Evolutionary conservation across 2,797 vertebrate species (phyloP), one percentile per base, ranked within the genome.

Genomic region (Atherinosoma microstoma): DNA sequence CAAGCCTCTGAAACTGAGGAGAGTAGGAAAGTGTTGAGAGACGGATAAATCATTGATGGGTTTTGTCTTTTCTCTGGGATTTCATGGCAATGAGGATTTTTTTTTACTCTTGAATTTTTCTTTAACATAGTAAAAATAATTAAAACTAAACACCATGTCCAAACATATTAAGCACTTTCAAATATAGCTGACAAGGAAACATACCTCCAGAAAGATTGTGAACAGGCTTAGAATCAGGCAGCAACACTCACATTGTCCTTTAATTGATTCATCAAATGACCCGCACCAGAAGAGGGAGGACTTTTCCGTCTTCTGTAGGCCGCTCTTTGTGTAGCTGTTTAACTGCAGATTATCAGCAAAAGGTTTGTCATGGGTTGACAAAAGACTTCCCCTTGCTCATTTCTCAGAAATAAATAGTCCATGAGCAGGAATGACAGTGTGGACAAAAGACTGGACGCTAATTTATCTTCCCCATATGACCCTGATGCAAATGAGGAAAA

Each of bases 401-500:
- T 65, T 80, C 71, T 78, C 20, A 53, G 75, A 64, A 10, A 72
- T 68, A 76, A 82, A 76, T 72, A 36, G 58, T 70, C 67, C 62
- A 42, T 67, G 15, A 78, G 38, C 75, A 69, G 76, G 51, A 76
- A 64, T 45, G 86, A 82, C 82, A 80, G 80, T 12, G 54, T 34
- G 85, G 83, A 91, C 85, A 91, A 91, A 91, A 83, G 87, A 74
- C 58, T 3, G 78, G 82, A 70, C 83, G 18, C 90, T 84, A 42
- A 91, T 92, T 91, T 73, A 90, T 93, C 91, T 90, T 84, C 82
- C 58, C 81, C 83, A 75, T 88, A 87, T 84, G 86, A 87, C 84
- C 78, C 84, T 42, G 80, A 93, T 92, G 89, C 87, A 91, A 92
- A 93, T 90, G 87, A 88, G 87, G 67, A 45, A 80, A 85, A 90